Percentiles rank a stretch among this genome's conserved stretches.
phyloP scores from a whole-genome alignment of 2,888 invertebrate genomes.

The Trichopria drosophilae region DNA sequence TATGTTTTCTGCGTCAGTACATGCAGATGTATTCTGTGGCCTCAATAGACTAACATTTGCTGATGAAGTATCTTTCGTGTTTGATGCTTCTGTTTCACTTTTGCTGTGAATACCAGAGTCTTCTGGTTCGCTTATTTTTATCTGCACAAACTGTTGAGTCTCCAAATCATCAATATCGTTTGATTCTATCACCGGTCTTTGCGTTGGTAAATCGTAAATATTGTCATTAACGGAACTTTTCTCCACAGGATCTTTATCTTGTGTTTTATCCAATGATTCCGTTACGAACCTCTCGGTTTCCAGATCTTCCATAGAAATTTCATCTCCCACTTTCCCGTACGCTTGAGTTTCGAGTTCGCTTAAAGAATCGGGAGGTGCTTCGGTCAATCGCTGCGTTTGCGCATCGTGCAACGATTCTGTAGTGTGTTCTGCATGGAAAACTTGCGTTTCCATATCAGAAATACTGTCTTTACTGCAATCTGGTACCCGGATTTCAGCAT shows the following conservation, averaged over 20 bases:
- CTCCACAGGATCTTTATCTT: not conserved
- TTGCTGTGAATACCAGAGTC: not conserved
- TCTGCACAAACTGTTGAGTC: constrained; percentile 22
- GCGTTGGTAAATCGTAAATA: constrained; percentile 13
- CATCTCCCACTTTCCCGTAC: not conserved
- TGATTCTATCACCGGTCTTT: constrained; percentile 8
- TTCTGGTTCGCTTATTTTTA: not conserved
- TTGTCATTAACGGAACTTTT: not conserved
- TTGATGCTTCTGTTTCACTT: not conserved
- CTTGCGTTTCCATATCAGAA: constrained; percentile 33
- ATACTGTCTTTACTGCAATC: constrained; percentile 15
- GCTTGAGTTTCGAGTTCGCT: not conserved
- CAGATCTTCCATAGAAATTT: not conserved
- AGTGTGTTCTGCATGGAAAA: not conserved
- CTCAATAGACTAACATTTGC: not conserved
- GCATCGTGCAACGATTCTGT: constrained; percentile 22
- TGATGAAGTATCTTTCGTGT: not conserved
- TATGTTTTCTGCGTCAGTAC: not conserved
- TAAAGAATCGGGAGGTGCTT: no score
- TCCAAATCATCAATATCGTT: constrained; percentile 30
- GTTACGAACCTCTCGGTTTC: constrained; percentile 8
- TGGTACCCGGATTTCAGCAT: constrained; percentile 13
- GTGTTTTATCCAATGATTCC: not conserved
- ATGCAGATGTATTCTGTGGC: not conserved
- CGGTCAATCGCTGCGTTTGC: constrained; percentile 14